Percentiles rank a stretch among this genome's conserved stretches.
Evolutionary conservation across 1,140 invertebrate genomes (phyloP).

Genomic region (Aplysia californica): DNA sequence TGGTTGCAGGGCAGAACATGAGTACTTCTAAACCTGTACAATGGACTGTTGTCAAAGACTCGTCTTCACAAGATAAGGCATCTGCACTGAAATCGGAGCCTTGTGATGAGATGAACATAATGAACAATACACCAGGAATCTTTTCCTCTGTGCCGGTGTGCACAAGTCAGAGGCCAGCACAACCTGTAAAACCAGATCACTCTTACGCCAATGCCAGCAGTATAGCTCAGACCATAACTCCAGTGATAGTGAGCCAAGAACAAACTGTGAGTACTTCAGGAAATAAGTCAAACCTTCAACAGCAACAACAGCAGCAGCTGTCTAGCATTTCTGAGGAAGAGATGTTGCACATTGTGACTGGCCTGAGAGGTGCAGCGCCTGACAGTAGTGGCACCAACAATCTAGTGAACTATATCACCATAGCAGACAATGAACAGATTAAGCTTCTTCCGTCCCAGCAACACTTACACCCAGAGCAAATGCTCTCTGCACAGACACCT

Average conservation of each 20-base stretch:
- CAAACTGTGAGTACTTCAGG: too few relatives aligned
- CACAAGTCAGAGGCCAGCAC: not conserved
- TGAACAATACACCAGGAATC: not conserved
- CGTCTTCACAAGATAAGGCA: not conserved
- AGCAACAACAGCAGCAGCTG: too few relatives aligned
- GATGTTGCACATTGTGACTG: not conserved
- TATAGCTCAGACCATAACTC: too few relatives aligned
- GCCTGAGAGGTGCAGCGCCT: not conserved
- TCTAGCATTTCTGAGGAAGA: too few relatives aligned
- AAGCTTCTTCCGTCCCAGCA: not conserved
- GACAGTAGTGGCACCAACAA: not conserved
- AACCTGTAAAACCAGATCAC: too few relatives aligned
- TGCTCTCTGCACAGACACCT: not conserved
- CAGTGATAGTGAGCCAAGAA: too few relatives aligned
- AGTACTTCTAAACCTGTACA: conserved; percentile 3
- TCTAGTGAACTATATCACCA: not conserved
- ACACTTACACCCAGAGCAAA: not conserved
- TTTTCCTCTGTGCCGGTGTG: not conserved
- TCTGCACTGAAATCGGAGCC: not conserved
- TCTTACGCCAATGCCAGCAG: too few relatives aligned
- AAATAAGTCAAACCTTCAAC: too few relatives aligned
- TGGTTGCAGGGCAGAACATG: not conserved
- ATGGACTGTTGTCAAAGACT: conserved; percentile 7
- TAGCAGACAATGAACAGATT: not conserved
- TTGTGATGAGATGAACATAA: not conserved